Percentiles rank a stretch among this genome's conserved stretches.
phyloP scores from a whole-genome alignment of 2,888 invertebrate species.

The Ligdia adustata region DNA sequence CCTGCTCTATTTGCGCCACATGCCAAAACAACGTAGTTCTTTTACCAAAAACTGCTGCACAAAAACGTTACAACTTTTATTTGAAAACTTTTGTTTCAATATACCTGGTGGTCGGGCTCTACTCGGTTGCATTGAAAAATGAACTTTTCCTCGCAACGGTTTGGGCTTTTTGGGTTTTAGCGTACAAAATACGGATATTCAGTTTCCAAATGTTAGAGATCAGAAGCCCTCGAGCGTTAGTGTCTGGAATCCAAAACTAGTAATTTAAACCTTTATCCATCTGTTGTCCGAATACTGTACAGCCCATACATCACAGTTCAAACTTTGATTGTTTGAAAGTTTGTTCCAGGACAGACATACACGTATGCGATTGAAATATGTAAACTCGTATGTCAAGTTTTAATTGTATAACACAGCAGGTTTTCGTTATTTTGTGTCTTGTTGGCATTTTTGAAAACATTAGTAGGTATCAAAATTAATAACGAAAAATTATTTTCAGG shows the following conservation, averaged over 20 bases:
- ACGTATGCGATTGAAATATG: too few relatives aligned
- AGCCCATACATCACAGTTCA: neutral
- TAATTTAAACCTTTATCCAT: neutral
- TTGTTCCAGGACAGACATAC: too few relatives aligned
- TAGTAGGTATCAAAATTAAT: too few relatives aligned
- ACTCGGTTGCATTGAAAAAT: slow-evolving; percentile 20
- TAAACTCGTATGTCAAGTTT: too few relatives aligned
- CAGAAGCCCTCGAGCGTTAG: neutral
- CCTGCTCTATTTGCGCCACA: neutral
- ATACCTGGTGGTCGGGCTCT: neutral
- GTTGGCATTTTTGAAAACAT: too few relatives aligned
- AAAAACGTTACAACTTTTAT: slow-evolving; percentile 15
- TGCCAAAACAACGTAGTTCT: slow-evolving; percentile 9
- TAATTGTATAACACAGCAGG: too few relatives aligned
- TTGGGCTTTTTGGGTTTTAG: neutral
- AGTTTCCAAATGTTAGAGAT: slow-evolving; percentile 5
- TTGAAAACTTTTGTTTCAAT: slow-evolving; percentile 22
- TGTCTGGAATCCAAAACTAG: slow-evolving; percentile 16
- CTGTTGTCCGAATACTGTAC: slow-evolving; percentile 3
- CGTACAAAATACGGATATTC: slow-evolving; percentile 7
- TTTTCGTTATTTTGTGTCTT: too few relatives aligned
- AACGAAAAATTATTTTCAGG: too few relatives aligned
- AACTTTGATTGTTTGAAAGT: slow-evolving; percentile 8
- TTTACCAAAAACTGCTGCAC: slow-evolving; percentile 4
- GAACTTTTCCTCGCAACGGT: slow-evolving; percentile 7